Conservation (phyloP, 2,888 invertebrate genomes). For the Ichneumon xanthorius region DNA sequence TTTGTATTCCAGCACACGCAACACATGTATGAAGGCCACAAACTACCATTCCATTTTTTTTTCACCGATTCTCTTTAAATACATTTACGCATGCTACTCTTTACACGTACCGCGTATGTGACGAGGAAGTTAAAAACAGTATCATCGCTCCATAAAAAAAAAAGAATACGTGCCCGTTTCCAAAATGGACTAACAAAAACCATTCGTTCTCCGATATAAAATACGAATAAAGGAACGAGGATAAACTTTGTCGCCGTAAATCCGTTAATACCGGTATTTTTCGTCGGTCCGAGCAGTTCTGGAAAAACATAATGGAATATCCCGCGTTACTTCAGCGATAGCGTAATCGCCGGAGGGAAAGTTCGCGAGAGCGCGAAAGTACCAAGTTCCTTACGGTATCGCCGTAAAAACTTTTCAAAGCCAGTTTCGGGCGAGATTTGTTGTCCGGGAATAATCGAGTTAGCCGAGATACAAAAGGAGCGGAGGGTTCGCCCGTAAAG, state of each 20-base stretch:
- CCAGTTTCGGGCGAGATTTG: neutral
- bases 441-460: conserved; percentile 24
- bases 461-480: neutral
- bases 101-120: neutral
- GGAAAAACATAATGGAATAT: neutral
- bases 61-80: neutral
- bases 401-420: conserved; percentile 24
- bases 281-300: neutral
- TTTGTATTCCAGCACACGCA: neutral
- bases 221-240: neutral
- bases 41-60: neutral
- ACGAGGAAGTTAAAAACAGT: neutral
- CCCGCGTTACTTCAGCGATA: neutral
- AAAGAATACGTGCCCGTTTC: too few relatives aligned
- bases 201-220: too few relatives aligned
- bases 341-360: conserved; percentile 15
- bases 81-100: too few relatives aligned
- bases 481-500: neutral
- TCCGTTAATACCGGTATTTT: neutral
- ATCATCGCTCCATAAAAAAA: neutral
- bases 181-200: too few relatives aligned
- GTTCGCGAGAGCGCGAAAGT: conserved; percentile 23
- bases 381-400: conserved; percentile 30
- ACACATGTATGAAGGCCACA: neutral
- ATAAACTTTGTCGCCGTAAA: neutral